Evolutionary conservation across 2,113 vertebrate species (phyloP).

Genomic region (Pseudois nayaur): DNA sequence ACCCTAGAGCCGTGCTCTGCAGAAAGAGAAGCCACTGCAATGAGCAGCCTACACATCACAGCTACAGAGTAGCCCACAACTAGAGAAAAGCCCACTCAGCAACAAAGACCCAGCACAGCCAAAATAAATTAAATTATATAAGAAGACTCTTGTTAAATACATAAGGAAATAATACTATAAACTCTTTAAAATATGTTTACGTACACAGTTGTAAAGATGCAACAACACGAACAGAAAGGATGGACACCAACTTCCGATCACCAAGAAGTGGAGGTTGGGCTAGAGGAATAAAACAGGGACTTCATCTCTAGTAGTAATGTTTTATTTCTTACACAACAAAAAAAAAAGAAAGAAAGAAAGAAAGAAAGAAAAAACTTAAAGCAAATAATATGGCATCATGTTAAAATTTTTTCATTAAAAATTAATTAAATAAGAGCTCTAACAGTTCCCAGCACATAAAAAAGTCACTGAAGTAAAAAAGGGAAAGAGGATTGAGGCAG

Average conservation of each 20-base stretch:
- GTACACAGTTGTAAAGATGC: not conserved
- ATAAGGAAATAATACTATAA: not conserved
- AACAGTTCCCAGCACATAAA: not conserved
- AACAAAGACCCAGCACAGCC: not conserved
- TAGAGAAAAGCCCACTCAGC: not conserved
- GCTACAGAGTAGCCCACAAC: not conserved
- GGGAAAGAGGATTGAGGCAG: not conserved
- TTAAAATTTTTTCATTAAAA: not conserved
- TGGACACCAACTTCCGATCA: not conserved
- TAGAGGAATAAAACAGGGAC: not conserved
- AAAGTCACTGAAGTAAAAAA: not conserved
- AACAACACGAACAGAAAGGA: not conserved
- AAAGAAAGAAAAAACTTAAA: not conserved
- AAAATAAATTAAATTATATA: not conserved
- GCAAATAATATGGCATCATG: not conserved
- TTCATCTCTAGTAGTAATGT: not conserved
- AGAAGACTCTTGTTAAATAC: not conserved
- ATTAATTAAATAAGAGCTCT: not conserved
- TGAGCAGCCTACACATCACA: not conserved
- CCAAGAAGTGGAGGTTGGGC: not conserved
- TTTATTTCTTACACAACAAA: constrained; percentile 5
- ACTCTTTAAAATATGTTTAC: not conserved
- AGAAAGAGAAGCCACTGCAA: not conserved
- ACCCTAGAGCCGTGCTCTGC: not conserved
- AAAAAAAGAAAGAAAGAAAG: not conserved